These are phyloP conservation scores for Mormyrops boulengeri DNA, from an alignment of 2,797 vertebrate genomes.

Conservation along the genomic window DNA sequence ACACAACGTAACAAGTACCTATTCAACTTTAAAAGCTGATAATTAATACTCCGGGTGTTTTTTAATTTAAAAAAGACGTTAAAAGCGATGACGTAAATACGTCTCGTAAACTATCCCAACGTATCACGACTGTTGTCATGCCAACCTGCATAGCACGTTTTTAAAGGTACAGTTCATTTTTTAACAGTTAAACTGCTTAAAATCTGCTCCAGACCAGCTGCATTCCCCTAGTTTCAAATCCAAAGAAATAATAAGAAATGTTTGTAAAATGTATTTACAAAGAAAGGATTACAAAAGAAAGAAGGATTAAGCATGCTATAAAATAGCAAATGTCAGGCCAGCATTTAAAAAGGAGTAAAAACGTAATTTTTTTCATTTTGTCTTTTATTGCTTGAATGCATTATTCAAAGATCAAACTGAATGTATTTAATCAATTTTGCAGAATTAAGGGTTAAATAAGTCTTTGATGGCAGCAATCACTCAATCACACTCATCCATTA, in stretches of 20 bases:
- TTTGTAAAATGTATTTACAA: not conserved
- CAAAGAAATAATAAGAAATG: not conserved
- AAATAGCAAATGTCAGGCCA: not conserved
- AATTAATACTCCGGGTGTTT: not conserved
- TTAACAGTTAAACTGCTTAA: not conserved
- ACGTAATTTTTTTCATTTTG: not conserved
- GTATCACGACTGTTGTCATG: not conserved
- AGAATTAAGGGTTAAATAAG: not conserved
- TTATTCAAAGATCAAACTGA: not conserved
- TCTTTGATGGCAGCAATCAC: not conserved
- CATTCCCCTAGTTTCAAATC: not conserved
- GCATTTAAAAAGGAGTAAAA: not conserved
- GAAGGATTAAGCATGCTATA: not conserved
- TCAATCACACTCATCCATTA: not conserved
- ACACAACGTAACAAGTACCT: not conserved
- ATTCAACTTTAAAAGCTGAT: not conserved
- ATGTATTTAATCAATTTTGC: not conserved
- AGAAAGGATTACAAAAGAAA: not conserved
- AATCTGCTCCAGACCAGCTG: not conserved
- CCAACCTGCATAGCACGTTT: conserved; percentile 18
- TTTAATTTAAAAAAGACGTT: not conserved
- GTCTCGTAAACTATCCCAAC: not conserved
- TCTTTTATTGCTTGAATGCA: not conserved
- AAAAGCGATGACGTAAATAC: not conserved
- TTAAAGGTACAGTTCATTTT: not conserved